Evolutionary conservation across 2,888 invertebrate species (phyloP), one percentile per base, ranked within the genome.

Genomic region (Steinernema hermaphroditum): DNA sequence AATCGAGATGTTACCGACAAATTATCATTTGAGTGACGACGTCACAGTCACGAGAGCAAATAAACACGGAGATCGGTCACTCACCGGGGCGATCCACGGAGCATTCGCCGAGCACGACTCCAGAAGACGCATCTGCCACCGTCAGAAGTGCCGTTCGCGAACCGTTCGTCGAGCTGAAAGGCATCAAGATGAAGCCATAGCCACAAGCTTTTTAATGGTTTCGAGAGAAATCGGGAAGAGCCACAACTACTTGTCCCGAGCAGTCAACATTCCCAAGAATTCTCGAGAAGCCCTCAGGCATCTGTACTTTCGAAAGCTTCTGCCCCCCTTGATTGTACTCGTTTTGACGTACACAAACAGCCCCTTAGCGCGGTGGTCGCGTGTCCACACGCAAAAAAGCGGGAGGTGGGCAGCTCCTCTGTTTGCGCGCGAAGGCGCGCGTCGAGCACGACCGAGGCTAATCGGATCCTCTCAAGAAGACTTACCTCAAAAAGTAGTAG

Each of bases 391-490:
- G 22, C 46, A 62, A 62, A 62, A 62, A 62, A 62, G 22, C 62
- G 62, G 16, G 62, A 14, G 32, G 54, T 54, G 54, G 54, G 27
- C 54, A 54, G 16, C 54, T 27, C 24, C 46, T 12, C 46, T 46
- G 22, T 46, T 46, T 46, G 46, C 46, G 6, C 46, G 46, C 62
- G 37, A 12, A 16, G 24, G 27, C 4, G 6, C 19, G 27, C 62
- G 62, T 19, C 46, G 46, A 16, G 46, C 22, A 19, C 46, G 22
- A 79, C 89, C 98, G 8, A 98, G 97, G 81, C 96, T 96, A 1
- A 99, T 98, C 74, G 98, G 98, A 90, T 99, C 98, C 2, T 97
- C 96, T 88, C 99, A 98, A 1, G 98, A 98, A 16, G 29, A 37
- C 69, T 32, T 32, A 82, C 82, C 81, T 78, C 49, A 83, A 74